phyloP scores from a whole-genome alignment of 2,797 vertebrate species.

The Typhlichthys subterraneus region DNA sequence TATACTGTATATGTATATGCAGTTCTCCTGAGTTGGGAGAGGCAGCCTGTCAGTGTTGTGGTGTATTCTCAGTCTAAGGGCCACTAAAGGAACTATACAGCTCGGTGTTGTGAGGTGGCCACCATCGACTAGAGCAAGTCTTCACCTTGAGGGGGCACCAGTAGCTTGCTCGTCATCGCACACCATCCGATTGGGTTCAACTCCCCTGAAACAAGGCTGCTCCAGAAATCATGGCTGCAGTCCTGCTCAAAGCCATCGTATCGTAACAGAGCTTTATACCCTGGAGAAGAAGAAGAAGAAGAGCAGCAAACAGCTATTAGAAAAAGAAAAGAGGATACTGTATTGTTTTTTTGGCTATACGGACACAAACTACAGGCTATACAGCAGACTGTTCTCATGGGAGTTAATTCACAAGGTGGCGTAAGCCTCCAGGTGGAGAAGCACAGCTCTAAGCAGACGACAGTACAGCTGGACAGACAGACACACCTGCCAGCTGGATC shows the following conservation, averaged over 20 bases:
- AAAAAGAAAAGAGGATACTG: not conserved
- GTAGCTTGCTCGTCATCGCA: slow-evolving; percentile 92
- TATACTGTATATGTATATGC: no score
- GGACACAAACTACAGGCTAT: not conserved
- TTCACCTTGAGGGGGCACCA: slow-evolving; percentile 94
- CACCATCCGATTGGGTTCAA: slow-evolving; percentile 96
- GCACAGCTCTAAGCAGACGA: not conserved
- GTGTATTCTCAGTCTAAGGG: not conserved
- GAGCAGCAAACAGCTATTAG: not conserved
- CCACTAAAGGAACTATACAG: not conserved
- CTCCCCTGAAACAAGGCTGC: slow-evolving; percentile 89
- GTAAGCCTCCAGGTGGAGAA: not conserved
- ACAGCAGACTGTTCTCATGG: not conserved
- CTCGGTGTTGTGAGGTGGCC: not conserved
- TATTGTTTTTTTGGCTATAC: not conserved
- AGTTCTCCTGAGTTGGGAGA: no score
- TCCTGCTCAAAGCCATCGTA: slow-evolving; percentile 93
- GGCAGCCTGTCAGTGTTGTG: not conserved
- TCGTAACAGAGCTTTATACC: slow-evolving; percentile 90
- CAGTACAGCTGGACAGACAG: not conserved
- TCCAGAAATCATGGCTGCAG: slow-evolving; percentile 89
- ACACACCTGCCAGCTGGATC: slow-evolving; percentile 85
- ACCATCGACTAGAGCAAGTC: no score
- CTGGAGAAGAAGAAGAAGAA: slow-evolving; percentile 59
- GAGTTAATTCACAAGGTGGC: no score